Evolutionary conservation across 2,797 vertebrate genomes (phyloP).

Genomic region (Amniataba percoides): DNA sequence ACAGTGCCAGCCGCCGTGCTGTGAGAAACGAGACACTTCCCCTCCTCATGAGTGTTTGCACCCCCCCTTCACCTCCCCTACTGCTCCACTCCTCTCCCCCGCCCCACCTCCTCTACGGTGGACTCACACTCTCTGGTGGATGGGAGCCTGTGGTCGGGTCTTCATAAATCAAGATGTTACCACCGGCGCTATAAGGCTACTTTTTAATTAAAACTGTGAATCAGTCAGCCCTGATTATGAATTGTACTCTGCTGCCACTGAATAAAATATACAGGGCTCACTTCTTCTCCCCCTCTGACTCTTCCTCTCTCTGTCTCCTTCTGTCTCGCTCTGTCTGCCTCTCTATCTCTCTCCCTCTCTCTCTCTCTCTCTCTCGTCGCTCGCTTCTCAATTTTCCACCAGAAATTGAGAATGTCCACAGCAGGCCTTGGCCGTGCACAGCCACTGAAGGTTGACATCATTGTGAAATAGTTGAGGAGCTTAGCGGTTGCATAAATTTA

Average conservation of each 20-base stretch:
- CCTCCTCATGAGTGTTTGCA: conserved; percentile 34
- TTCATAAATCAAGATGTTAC: conserved; percentile 84
- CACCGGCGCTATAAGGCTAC: conserved; percentile 72
- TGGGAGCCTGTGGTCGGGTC: conserved; percentile 60
- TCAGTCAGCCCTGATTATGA: conserved; percentile 83
- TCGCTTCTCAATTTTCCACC: conserved; percentile 55
- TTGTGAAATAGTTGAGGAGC: conserved; percentile 68
- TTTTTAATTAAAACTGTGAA: conserved; percentile 87
- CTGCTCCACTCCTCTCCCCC: background rate
- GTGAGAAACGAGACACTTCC: conserved; percentile 56
- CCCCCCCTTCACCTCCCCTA: conserved; percentile 2
- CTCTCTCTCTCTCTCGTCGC: conserved; percentile 23
- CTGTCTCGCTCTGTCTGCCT: conserved; percentile 31
- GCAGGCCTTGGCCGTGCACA: conserved; percentile 29
- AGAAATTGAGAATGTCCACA: conserved; percentile 58
- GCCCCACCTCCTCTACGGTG: conserved; percentile 23
- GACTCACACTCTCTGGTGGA: conserved; percentile 68
- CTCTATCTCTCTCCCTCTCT: background rate
- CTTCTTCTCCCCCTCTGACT: conserved; percentile 43
- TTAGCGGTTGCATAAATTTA: conserved; percentile 78
- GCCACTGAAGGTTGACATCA: conserved; percentile 50
- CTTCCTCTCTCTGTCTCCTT: conserved; percentile 39
- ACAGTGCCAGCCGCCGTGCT: conserved; percentile 50
- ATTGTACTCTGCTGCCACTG: conserved; percentile 77
- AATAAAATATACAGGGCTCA: conserved; percentile 80